A percentile compares a stretch with the other conserved stretches of the same genome.
phyloP scores from a whole-genome alignment of 2,888 invertebrate species.

The Drosophila macrospina region DNA sequence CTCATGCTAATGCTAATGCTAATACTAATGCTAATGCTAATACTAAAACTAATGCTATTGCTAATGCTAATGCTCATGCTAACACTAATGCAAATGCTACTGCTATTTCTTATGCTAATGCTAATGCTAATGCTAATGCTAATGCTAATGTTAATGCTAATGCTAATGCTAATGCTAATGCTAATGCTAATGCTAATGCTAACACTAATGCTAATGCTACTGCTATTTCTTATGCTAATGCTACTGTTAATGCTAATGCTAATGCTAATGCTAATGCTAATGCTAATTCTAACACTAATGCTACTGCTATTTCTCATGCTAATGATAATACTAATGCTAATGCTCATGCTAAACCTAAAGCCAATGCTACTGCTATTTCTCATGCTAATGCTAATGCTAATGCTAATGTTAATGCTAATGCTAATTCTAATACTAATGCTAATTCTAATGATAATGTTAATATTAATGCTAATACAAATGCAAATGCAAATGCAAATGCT shows the following conservation, averaged over 20 bases:
- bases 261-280: background rate
- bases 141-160: background rate
- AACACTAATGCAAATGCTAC: background rate
- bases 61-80: background rate
- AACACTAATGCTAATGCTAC: background rate
- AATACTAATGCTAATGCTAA: background rate
- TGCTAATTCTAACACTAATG: background rate
- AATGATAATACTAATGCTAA: no score
- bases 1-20: background rate
- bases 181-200: background rate
- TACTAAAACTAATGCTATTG: background rate
- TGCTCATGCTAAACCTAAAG: no score
- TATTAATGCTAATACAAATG: no score
- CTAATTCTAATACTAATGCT: background rate
- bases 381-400: background rate
- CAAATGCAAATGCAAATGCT: no score
- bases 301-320: background rate
- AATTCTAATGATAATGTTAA: no score
- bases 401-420: constrained; percentile 1
- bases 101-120: background rate
- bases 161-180: background rate
- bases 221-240: background rate
- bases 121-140: background rate
- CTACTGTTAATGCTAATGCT: background rate
- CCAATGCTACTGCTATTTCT: no score